Base-by-base conservation (phyloP, 2,888 invertebrate genomes). In the Polymixis flavicincta region DNA sequence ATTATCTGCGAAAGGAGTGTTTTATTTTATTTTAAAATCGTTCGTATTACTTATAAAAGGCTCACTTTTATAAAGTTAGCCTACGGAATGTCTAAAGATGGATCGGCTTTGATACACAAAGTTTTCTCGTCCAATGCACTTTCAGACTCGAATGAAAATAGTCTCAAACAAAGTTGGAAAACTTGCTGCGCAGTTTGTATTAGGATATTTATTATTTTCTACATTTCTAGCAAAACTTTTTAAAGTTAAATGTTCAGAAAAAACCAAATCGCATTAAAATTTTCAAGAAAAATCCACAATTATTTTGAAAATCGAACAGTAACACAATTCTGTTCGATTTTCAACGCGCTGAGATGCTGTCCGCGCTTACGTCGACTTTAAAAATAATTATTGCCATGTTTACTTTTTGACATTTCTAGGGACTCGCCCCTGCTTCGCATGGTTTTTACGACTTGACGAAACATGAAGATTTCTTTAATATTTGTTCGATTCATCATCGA, bases 101-200 rank as follows among this genome's bases (percentile, higher is more conserved):
- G 17, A 55, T 28, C 11, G n/a, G 14, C 45, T 70, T 61, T 28
- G 52, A 52, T 54, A 28, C 5, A 55, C 19, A 19, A 71, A 71
- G 72, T 79, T 76, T 71, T 63, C 61, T 50, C 4, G 42, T 71
- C 6, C 59, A 77, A 48, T 80, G 80, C 74, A 74, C 64, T 80
- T 74, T 54, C 37, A 65, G 17, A 54, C 54, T 50, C 22, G 76
- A 80, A 70, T 80, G 66, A 80, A 79, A 80, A 82, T 80, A 82
- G 76, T 76, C 61, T 63, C 2, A 19, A 59, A 76, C 76, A 37
- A 66, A 82, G 57, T 76, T 73, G 8, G 42, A 76, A 69, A 45
- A 42, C 59, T 59, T 19, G 5, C 14, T 60, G 22, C 60, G 13
- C 54, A 74, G 64, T 73, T 65, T 60, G 11, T 48, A 57, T 57